A percentile compares a stretch with the other conserved stretches of the same genome.
These are phyloP conservation scores for Myotis myotis DNA, from an alignment of 2,797 vertebrate species.

Conservation along the genomic window DNA sequence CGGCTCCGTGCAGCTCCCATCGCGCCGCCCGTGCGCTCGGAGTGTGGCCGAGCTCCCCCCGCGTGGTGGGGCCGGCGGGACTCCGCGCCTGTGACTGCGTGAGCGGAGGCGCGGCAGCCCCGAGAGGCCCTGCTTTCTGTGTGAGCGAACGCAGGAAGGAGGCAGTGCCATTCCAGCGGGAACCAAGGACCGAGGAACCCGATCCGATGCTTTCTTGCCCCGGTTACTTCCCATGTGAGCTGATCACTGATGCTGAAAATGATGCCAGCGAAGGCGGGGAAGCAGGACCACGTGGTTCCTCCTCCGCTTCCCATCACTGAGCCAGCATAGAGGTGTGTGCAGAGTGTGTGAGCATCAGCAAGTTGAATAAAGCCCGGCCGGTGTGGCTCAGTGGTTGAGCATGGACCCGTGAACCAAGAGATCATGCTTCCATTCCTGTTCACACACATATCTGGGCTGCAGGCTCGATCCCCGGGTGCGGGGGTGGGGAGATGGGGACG, in stretches of 20 bases:
- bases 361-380: neutral
- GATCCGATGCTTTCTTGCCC: fast-evolving
- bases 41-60: neutral
- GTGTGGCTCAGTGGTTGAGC: neutral
- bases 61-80: fast-evolving
- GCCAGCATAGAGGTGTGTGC: neutral
- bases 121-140: fast-evolving
- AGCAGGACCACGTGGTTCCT: fast-evolving
- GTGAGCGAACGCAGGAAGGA: neutral
- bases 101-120: neutral
- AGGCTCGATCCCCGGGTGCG: too few relatives aligned
- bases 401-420: neutral
- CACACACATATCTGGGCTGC: too few relatives aligned
- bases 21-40: fast-evolving
- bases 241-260: neutral
- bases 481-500: too few relatives aligned
- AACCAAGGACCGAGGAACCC: too few relatives aligned
- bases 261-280: neutral
- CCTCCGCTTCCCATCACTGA: neutral
- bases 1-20: fast-evolving
- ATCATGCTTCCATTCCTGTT: neutral
- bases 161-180: neutral
- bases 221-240: fast-evolving
- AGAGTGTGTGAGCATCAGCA: fast-evolving
- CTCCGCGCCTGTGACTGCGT: fast-evolving